Conservation (phyloP, 2,888 invertebrate species). For the Mechanitis mazaeus region DNA sequence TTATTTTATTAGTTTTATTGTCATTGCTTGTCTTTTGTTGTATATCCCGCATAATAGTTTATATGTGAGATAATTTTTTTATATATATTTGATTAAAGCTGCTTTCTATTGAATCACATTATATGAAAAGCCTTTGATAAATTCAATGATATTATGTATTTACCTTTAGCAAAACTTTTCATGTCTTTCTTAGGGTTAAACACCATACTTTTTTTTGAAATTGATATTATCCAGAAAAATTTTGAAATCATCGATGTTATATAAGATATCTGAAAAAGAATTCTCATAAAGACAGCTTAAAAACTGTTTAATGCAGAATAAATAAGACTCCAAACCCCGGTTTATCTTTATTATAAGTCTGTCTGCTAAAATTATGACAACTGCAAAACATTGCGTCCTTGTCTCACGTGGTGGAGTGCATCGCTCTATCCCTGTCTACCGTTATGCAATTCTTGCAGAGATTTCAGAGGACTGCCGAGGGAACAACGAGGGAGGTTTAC, state of each 20-base stretch:
- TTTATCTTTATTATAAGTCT: constrained; percentile 77
- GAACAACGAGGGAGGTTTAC: constrained; percentile 29
- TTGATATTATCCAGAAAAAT: neutral
- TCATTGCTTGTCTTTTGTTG: too few relatives aligned
- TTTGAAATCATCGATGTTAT: neutral
- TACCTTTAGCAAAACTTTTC: neutral
- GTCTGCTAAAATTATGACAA: constrained; percentile 78
- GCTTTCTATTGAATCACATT: too few relatives aligned
- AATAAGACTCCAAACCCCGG: constrained; percentile 37
- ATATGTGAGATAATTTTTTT: too few relatives aligned
- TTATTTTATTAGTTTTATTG: too few relatives aligned
- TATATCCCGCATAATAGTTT: too few relatives aligned
- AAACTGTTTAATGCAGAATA: constrained; percentile 24
- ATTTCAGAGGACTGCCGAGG: constrained; percentile 33
- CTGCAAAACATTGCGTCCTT: constrained; percentile 66
- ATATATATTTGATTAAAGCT: too few relatives aligned
- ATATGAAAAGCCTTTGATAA: too few relatives aligned
- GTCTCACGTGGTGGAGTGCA: constrained; percentile 30
- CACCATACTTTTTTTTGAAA: neutral
- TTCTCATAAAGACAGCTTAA: constrained; percentile 17
- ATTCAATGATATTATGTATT: too few relatives aligned
- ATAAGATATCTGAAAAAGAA: constrained; percentile 10
- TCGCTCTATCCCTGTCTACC: constrained; percentile 25
- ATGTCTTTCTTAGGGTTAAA: neutral
- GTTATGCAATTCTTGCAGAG: constrained; percentile 33